Evolutionary conservation across 2,888 invertebrate species (phyloP).

Genomic region (Steinernema carpocapsae): DNA sequence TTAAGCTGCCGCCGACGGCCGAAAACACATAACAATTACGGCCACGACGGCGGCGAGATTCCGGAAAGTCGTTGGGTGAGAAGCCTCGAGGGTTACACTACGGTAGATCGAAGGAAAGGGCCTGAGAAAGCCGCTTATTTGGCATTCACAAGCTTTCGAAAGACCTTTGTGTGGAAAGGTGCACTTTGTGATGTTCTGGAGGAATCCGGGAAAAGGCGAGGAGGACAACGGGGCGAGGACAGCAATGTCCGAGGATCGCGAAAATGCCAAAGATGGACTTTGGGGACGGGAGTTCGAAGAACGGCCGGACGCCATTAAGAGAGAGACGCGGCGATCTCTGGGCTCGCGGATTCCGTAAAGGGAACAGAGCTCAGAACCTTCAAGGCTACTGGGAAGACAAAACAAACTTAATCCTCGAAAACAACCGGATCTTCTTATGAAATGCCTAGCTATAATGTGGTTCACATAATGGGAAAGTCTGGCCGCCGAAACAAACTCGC

Average conservation of each 20-base stretch:
- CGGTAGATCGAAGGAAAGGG: neutral
- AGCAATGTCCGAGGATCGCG: neutral
- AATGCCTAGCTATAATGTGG: no score
- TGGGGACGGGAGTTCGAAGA: neutral
- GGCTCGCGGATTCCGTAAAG: no score
- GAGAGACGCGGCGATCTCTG: neutral
- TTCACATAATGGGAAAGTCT: no score
- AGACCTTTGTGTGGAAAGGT: neutral
- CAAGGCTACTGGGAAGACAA: no score
- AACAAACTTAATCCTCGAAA: no score
- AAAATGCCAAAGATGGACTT: neutral
- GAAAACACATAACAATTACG: conserved; percentile 27
- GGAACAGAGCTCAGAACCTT: no score
- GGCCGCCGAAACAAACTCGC: no score
- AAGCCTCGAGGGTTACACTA: neutral
- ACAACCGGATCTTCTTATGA: no score
- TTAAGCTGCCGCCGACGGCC: neutral
- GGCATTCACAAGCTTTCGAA: neutral
- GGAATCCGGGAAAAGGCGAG: neutral
- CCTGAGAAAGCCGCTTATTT: neutral
- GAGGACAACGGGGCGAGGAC: neutral
- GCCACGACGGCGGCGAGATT: neutral
- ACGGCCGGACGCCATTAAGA: neutral
- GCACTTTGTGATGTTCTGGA: neutral
- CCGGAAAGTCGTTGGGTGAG: neutral